These are phyloP conservation scores for Leptopilina clavipes DNA, from an alignment of 1,140 invertebrate genomes.

Conservation along the genomic window DNA sequence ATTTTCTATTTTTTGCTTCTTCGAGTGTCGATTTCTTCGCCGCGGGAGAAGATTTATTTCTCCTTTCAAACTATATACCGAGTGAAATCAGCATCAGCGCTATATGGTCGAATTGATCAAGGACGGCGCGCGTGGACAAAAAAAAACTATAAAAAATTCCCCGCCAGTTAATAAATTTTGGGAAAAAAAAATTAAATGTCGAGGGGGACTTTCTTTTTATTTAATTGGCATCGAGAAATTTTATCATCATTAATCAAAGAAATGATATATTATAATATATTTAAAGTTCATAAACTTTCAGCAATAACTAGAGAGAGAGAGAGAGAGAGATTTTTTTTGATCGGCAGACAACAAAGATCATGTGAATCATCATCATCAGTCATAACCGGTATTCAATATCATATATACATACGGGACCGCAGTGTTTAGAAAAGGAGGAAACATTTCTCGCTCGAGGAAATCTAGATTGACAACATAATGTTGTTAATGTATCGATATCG, in stretches of 20 bases:
- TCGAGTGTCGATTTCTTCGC: constrained; percentile 7
- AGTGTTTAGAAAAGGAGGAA: constrained; percentile 9
- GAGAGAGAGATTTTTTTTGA: not conserved
- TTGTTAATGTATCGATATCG: constrained; percentile 12
- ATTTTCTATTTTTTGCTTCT: not conserved
- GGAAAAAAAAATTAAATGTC: not conserved
- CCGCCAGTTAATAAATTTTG: not conserved
- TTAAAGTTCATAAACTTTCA: not conserved
- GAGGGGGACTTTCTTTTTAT: not conserved
- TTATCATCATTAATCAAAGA: constrained; percentile 6
- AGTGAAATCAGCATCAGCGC: constrained; percentile 12
- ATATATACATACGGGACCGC: not conserved
- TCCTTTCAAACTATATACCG: not conserved
- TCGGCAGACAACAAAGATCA: not conserved
- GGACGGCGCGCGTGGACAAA: not conserved
- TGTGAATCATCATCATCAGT: not conserved
- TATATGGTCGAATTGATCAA: constrained; percentile 9
- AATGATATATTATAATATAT: not conserved
- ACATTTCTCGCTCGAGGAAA: not conserved
- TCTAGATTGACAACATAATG: constrained; percentile 15
- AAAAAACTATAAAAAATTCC: not conserved
- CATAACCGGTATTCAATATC: constrained; percentile 16
- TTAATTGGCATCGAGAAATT: not conserved
- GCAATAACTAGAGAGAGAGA: not conserved
- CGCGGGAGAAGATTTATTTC: constrained; percentile 9